Conservation (phyloP, 2,888 invertebrate species). For the Caradrina kadenii region DNA sequence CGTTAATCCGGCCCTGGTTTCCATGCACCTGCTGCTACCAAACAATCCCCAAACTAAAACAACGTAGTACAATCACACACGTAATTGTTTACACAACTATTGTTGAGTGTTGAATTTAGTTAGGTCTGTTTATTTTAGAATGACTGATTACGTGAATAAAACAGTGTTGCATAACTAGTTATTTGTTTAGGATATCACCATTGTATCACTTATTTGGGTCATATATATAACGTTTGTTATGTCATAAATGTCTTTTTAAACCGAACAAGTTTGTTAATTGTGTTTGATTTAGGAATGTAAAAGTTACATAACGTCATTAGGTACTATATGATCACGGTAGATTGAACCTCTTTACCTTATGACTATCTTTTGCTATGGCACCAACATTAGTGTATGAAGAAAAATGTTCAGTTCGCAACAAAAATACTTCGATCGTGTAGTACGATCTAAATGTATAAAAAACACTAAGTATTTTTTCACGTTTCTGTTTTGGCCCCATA, state of each 20-base stretch:
- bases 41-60: conserved; percentile 47
- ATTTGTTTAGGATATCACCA: conserved; percentile 45
- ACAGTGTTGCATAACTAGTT: conserved; percentile 32
- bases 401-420: too few relatives aligned
- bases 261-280: too few relatives aligned
- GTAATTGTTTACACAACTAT: conserved; percentile 42
- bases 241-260: neutral
- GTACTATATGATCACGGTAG: too few relatives aligned
- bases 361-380: too few relatives aligned
- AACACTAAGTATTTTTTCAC: too few relatives aligned
- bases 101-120: conserved; percentile 44
- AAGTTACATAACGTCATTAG: neutral
- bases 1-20: conserved; percentile 31
- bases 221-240: conserved; percentile 14
- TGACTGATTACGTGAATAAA: conserved; percentile 55
- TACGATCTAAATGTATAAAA: too few relatives aligned
- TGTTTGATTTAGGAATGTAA: neutral
- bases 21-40: conserved; percentile 61
- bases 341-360: too few relatives aligned
- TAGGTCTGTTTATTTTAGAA: conserved; percentile 40
- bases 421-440: too few relatives aligned
- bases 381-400: too few relatives aligned
- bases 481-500: too few relatives aligned
- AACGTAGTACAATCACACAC: conserved; percentile 8
- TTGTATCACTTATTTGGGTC: conserved; percentile 36